phyloP scores from a whole-genome alignment of 30 jellyfish, hydroid and myxozoan genomes.

The Turritopsis dohrnii region DNA sequence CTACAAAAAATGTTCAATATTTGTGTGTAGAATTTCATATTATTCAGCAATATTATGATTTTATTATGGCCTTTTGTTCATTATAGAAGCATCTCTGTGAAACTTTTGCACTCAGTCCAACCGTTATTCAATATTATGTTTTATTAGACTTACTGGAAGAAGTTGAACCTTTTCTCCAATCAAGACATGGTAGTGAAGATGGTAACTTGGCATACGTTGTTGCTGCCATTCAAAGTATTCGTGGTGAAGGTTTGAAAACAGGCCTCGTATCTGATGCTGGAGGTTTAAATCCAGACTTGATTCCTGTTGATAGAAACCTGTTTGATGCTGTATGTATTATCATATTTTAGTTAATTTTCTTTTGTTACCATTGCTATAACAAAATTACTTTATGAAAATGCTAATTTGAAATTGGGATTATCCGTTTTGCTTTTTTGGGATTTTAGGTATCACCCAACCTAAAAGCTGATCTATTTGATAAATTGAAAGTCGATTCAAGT shows the following conservation, averaged over 20 bases:
- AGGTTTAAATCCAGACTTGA: conserved; percentile 20
- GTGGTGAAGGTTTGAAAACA: conserved; percentile 44
- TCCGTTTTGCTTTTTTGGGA: background rate
- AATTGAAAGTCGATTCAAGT: conserved; percentile 35
- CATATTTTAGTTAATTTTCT: background rate
- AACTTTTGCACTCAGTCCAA: too few species aligned
- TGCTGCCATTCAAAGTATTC: conserved; percentile 38
- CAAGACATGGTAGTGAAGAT: conserved; percentile 34
- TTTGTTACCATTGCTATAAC: background rate
- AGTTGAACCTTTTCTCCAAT: conserved; percentile 33
- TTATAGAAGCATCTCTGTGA: too few species aligned
- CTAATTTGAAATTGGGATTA: background rate
- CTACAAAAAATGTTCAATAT: too few species aligned
- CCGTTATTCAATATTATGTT: too few species aligned
- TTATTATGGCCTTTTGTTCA: too few species aligned
- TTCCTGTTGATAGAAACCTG: conserved; percentile 22
- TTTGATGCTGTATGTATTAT: conserved; percentile 36
- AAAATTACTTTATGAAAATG: background rate
- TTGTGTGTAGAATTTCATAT: too few species aligned
- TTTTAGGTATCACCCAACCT: conserved; percentile 27
- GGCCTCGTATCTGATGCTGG: conserved; percentile 35
- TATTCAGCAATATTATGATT: too few species aligned
- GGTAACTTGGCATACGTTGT: conserved; percentile 25
- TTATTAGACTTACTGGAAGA: conserved; percentile 20
- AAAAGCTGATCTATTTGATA: conserved; percentile 29